Conservation (phyloP, 2,113 vertebrate genomes). For the Oreochromis aureus region DNA sequence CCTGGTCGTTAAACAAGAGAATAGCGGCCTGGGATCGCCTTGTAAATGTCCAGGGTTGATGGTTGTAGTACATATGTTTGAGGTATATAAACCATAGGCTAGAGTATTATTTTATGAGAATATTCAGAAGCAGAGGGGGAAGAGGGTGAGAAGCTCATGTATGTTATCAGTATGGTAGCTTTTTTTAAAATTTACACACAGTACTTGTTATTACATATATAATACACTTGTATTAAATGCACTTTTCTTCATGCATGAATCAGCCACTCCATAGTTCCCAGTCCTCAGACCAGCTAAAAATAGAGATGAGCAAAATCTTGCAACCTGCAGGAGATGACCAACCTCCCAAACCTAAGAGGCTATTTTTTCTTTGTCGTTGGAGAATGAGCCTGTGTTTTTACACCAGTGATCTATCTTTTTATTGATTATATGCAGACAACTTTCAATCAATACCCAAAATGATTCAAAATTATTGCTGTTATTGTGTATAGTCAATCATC, state of each 20-base stretch:
- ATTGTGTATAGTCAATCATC: not conserved
- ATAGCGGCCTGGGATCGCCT: constrained; percentile 24
- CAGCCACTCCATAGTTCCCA: not conserved
- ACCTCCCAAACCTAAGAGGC: not conserved
- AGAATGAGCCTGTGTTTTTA: not conserved
- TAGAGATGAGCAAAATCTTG: not conserved
- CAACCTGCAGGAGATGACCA: not conserved
- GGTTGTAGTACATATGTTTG: constrained; percentile 32
- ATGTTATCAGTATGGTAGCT: not conserved
- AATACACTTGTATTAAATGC: not conserved
- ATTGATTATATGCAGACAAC: not conserved
- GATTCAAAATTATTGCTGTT: not conserved
- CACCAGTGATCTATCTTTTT: not conserved
- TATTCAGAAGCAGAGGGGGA: not conserved
- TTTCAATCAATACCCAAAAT: not conserved
- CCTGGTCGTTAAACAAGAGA: constrained; percentile 47
- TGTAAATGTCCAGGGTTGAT: constrained; percentile 56
- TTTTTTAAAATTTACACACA: not conserved
- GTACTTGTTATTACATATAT: not conserved
- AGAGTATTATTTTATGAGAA: not conserved
- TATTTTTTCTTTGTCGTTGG: not conserved
- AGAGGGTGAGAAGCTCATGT: not conserved
- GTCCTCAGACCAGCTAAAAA: not conserved
- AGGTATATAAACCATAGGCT: not conserved
- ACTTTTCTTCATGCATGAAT: not conserved